These are phyloP conservation scores for Hephaestus fuliginosus DNA, from an alignment of 2,797 vertebrate genomes.

Conservation along the genomic window DNA sequence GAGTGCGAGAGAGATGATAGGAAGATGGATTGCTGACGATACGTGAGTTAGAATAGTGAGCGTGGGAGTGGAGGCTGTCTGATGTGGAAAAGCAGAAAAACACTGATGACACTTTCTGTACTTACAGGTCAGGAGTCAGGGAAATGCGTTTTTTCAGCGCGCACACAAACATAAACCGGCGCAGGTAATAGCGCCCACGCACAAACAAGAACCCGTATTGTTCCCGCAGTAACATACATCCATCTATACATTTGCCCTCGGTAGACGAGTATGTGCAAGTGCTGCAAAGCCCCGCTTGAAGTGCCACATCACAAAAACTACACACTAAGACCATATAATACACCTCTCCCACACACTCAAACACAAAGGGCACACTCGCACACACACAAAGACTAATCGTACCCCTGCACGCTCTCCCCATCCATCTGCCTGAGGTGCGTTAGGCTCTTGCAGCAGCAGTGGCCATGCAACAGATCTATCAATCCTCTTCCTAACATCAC, in stretches of 20 bases:
- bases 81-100: slow-evolving; percentile 50
- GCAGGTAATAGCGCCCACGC: slow-evolving; percentile 36
- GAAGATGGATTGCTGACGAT: slow-evolving; percentile 32
- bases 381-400: slow-evolving; percentile 66
- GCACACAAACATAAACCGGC: slow-evolving; percentile 34
- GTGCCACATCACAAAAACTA: slow-evolving; percentile 61
- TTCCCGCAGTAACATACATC: slow-evolving; percentile 1
- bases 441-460: slow-evolving; percentile 72
- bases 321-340: slow-evolving; percentile 66
- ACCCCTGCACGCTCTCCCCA: slow-evolving; percentile 64
- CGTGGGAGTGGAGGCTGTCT: slow-evolving; percentile 58
- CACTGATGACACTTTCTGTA: slow-evolving; percentile 30
- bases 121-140: slow-evolving; percentile 60
- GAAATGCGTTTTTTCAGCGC: slow-evolving; percentile 31
- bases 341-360: slow-evolving; percentile 75
- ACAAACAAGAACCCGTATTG: slow-evolving; percentile 14
- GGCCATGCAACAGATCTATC: slow-evolving; percentile 77
- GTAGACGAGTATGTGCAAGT: slow-evolving; percentile 19
- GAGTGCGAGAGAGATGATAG: slow-evolving; percentile 14
- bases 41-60: slow-evolving; percentile 37
- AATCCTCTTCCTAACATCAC: slow-evolving; percentile 76
- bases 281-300: slow-evolving; percentile 58
- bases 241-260: slow-evolving; percentile 42
- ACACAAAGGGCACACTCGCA: slow-evolving; percentile 63
- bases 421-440: slow-evolving; percentile 79